A percentile compares a stretch with the other conserved stretches of the same genome.
Conservation (phyloP, 2,888 invertebrate genomes). For the Dicyrtomina minuta region DNA sequence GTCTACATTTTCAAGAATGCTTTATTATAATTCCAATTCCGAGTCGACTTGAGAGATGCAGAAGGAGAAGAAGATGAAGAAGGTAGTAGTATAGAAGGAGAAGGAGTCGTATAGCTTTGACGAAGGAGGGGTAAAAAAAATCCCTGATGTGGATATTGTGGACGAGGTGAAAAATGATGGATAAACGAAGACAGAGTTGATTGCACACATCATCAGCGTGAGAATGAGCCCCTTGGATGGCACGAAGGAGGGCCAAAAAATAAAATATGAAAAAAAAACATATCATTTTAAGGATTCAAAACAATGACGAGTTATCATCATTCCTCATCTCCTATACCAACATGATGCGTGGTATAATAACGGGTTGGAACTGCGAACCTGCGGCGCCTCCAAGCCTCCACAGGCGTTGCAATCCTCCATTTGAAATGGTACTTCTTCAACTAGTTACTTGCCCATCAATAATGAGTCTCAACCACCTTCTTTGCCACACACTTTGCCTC, state of each 20-base stretch:
- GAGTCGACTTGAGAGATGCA: too few species aligned
- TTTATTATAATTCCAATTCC: too few species aligned
- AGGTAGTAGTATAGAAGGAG: too few species aligned
- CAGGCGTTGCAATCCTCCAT: constrained; percentile 44
- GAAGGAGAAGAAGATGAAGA: too few species aligned
- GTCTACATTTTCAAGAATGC: too few species aligned
- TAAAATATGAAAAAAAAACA: constrained; percentile 35
- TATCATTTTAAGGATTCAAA: constrained; percentile 43
- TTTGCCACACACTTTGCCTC: constrained; percentile 51
- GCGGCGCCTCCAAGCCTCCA: constrained; percentile 44
- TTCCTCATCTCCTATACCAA: constrained; percentile 38
- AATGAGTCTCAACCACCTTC: constrained; percentile 42
- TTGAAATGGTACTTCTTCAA: constrained; percentile 31
- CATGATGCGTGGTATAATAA: constrained; percentile 42
- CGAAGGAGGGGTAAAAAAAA: constrained; percentile 6
- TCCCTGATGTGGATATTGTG: constrained; percentile 22
- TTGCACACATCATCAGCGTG: constrained; percentile 43
- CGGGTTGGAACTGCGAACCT: constrained; percentile 44
- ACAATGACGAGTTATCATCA: constrained; percentile 48
- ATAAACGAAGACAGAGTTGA: constrained; percentile 49
- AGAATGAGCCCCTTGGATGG: constrained; percentile 39
- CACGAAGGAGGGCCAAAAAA: constrained; percentile 35
- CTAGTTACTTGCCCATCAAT: constrained; percentile 34
- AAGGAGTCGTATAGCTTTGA: background rate
- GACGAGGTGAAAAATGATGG: constrained; percentile 47